Conservation (phyloP, 2,113 vertebrate genomes). For the Ellobius talpinus region DNA sequence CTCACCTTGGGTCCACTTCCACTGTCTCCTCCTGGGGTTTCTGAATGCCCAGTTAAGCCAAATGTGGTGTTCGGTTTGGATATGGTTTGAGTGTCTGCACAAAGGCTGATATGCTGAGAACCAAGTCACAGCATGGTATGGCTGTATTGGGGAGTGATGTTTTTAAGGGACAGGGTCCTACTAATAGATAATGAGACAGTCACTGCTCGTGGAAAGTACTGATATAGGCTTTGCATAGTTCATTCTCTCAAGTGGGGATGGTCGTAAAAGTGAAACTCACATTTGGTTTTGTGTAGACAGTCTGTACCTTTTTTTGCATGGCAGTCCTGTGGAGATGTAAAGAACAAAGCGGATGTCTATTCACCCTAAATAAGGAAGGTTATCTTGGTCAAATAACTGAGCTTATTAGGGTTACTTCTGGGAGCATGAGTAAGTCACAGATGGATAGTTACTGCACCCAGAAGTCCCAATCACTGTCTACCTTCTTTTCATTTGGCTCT, state of each 20-base stretch:
- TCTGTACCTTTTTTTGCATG: background rate
- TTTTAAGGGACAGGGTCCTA: background rate
- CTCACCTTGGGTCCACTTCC: background rate
- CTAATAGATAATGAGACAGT: background rate
- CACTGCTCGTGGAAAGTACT: background rate
- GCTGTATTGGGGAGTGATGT: too few relatives aligned
- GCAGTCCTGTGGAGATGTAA: background rate
- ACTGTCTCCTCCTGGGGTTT: background rate
- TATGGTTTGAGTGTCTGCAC: background rate
- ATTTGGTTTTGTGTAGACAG: background rate
- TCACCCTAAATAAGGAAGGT: background rate
- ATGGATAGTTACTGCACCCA: too few relatives aligned
- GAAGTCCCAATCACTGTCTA: background rate
- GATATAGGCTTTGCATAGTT: background rate
- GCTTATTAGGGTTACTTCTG: background rate
- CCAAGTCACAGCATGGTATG: background rate
- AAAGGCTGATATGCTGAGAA: background rate
- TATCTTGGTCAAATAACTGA: background rate
- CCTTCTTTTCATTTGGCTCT: background rate
- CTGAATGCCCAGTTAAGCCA: background rate
- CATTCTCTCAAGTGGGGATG: background rate
- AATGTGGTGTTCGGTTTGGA: background rate
- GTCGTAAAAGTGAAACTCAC: background rate
- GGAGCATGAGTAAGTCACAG: background rate
- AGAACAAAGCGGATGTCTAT: background rate